Evolutionary conservation across 2,113 vertebrate genomes (phyloP), one percentile per base, ranked within the genome.

Genomic region (Neopipo cinnamomea): DNA sequence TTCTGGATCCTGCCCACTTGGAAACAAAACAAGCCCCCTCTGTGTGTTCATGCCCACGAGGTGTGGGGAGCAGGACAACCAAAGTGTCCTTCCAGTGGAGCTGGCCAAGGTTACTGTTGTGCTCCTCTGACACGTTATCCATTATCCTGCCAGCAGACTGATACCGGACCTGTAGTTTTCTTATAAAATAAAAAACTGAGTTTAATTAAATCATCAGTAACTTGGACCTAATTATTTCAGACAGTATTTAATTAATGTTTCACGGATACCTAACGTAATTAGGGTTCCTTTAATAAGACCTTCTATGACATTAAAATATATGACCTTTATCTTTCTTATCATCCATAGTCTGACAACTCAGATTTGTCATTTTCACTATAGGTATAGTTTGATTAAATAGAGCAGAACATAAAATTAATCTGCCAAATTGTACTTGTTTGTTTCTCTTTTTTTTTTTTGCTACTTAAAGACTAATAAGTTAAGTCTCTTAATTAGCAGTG

Each of bases 181-280:
- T 97, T 98, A 97, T 98, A 98, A 98, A 98, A 98, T 98, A 98
- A 97, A 98, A 99, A 98, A 98, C 97, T 97, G 84, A 91, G 96
- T 98, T 98, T 99, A 99, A 99, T 99, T 99, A 99, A 99, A 99
- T 98, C 98, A 98, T 98, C 98, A 98, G 98, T 99, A 99, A 99
- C 99, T 98, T 97, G 96, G 85, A 98, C 97, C 98, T 99, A 99
- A 99, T 99, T 99, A 99, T 98, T 98, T 99, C 98, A 97, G 98
- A 98, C 98, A 98, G 98, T 99, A 99, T 98, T 99, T 99, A 99
- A 99, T 99, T 99, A 99, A 99, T 99, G 99, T 98, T 99, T 99
- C 98, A 98, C 98, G 98, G 98, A 97, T 98, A 99, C 98, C 98
- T 99, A 98, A 98, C 99, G 98, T 99, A 99, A 99, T 99, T 99